phyloP scores from a whole-genome alignment of 2,113 vertebrate genomes.

The Menidia beryllina region DNA sequence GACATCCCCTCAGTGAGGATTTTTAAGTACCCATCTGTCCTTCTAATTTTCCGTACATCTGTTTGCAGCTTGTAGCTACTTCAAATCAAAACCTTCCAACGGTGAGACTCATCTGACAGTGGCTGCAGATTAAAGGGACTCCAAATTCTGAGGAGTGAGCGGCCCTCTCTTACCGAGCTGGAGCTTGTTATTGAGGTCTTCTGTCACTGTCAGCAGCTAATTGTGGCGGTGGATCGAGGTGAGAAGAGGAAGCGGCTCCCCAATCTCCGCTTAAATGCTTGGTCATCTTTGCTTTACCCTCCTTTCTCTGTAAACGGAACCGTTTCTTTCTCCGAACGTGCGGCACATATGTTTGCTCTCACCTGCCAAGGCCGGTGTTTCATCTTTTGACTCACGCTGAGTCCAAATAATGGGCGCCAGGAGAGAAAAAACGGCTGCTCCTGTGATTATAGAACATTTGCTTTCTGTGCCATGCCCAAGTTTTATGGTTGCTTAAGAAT shows the following conservation, averaged over 20 bases:
- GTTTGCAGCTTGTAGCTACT: slow-evolving; percentile 3
- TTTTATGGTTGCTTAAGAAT: slow-evolving; percentile 71
- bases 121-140: slow-evolving; percentile 61
- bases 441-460: slow-evolving; percentile 24
- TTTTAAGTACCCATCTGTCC: not conserved
- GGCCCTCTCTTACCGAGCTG: slow-evolving; percentile 1
- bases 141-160: slow-evolving; percentile 58
- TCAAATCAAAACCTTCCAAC: slow-evolving; percentile 33
- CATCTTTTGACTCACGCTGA: not conserved
- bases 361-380: slow-evolving; percentile 15
- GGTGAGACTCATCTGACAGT: slow-evolving; percentile 33
- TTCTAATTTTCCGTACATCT: not conserved
- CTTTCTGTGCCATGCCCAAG: slow-evolving; percentile 29
- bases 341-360: slow-evolving; percentile 11
- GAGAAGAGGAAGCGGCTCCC: slow-evolving; percentile 8
- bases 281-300: slow-evolving; percentile 30
- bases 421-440: slow-evolving; percentile 9
- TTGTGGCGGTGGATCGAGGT: slow-evolving; percentile 48
- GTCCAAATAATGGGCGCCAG: slow-evolving; percentile 2
- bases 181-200: slow-evolving; percentile 60
- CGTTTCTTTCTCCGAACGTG: slow-evolving; percentile 10
- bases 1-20: not conserved
- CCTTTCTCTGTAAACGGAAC: not conserved
- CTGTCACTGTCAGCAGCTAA: slow-evolving; percentile 63
- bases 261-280: slow-evolving; percentile 38